Conservation (phyloP, 2,888 invertebrate genomes). For the Netelia melanura region DNA sequence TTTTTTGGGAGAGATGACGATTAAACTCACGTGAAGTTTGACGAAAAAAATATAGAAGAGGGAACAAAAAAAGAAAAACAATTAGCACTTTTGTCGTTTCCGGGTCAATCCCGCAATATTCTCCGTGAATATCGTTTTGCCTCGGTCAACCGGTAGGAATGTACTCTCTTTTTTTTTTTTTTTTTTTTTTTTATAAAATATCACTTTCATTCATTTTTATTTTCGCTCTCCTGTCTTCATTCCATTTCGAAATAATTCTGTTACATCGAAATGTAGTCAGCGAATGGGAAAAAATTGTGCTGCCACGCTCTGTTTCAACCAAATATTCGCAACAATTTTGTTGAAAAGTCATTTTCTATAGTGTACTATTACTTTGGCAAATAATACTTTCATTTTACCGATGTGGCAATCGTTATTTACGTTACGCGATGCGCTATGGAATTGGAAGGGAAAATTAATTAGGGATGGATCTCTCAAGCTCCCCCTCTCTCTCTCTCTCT, state of each 20-base stretch:
- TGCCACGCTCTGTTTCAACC: too few relatives aligned
- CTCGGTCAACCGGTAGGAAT: background rate
- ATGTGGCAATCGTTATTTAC: background rate
- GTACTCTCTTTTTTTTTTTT: background rate
- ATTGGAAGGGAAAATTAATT: constrained; percentile 3
- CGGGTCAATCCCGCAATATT: constrained; percentile 2
- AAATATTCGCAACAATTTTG: too few relatives aligned
- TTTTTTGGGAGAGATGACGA: constrained; percentile 26
- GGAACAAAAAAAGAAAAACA: background rate
- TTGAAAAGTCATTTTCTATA: too few relatives aligned
- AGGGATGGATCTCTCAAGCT: background rate
- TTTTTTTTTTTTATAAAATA: background rate
- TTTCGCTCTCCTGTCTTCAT: too few relatives aligned
- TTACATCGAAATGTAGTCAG: too few relatives aligned
- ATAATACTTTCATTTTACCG: too few relatives aligned
- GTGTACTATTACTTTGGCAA: too few relatives aligned
- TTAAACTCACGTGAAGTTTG: constrained; percentile 27
- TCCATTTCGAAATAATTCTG: too few relatives aligned
- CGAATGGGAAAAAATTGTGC: too few relatives aligned
- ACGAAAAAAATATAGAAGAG: constrained; percentile 1
- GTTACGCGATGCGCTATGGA: background rate
- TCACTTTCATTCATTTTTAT: too few relatives aligned
- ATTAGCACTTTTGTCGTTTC: background rate
- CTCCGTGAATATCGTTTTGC: background rate
- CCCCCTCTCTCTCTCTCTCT: background rate